Evolutionary conservation across 2,888 invertebrate species (phyloP), one percentile per base, ranked within the genome.

Genomic region (Sarcophaga rosellei): DNA sequence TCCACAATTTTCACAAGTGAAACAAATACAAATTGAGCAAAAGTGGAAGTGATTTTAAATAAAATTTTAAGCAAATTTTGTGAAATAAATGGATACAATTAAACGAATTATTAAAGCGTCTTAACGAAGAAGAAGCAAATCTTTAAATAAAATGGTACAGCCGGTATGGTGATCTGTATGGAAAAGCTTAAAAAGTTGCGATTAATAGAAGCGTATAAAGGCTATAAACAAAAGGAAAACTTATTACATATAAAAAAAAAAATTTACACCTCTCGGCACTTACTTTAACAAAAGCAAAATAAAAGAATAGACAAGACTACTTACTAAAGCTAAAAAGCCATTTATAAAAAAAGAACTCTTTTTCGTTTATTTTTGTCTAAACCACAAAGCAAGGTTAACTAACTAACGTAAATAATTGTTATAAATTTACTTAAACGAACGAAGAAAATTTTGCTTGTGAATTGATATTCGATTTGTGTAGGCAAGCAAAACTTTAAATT

Each of bases 1-100:
- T 68, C 61, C 68, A 69, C 68, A 69, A 47, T 74, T 76, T 75
- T 69, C 63, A 63, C 73, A 81, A 74, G 47, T 61, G 20, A 15
- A 66, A 61, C 25, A 74, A 57, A 80, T 61, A 45, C n/a, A n/a
- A n/a, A 47, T n/a, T n/a, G 35, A 8, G 23, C 17, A 23, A 69
- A 68, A 74, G 53, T 68, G 4, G 53, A 63, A 65, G 25, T 75
- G 20, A 44, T 66, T 61, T 35, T 23, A 59, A 68, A 23, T 20
- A 21, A n/a, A 66, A 59, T 5, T 63, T 61, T 10, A 15, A 61
- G 61, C 15, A 61, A 66, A 15, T 61, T 23, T 44, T 35, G 10
- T 35, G n/a, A 57, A 11, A 44, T 45, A 44, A 45, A 12, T 57
- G 5, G 11, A 47, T 47, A n/a, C 25, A 44, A 17, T 57, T 20